phyloP scores from a whole-genome alignment of 2,888 invertebrate genomes.

The Pristionchus maxplancki region DNA sequence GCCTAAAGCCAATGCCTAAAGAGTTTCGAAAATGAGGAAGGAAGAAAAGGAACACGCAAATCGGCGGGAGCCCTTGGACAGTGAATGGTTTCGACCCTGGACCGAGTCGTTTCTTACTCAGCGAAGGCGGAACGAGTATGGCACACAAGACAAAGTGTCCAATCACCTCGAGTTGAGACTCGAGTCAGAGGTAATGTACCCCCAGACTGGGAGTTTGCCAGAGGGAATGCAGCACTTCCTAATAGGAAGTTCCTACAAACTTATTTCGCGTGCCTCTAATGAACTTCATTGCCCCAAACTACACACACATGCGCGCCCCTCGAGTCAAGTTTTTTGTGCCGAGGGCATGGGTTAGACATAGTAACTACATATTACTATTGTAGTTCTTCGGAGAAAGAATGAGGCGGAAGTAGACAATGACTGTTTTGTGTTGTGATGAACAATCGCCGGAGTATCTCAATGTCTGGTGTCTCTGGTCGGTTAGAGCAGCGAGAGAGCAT shows the following conservation, averaged over 20 bases:
- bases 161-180: background rate
- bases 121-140: background rate
- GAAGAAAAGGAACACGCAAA: background rate
- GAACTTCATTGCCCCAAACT: background rate
- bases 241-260: too few relatives aligned
- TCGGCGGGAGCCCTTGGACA: background rate
- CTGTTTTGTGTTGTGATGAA: background rate
- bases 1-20: too few relatives aligned
- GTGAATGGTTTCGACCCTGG: background rate
- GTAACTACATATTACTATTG: slow-evolving; percentile 10
- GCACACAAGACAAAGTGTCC: background rate
- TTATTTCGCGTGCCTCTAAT: too few relatives aligned
- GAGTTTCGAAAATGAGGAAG: background rate
- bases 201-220: too few relatives aligned
- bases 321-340: slow-evolving; percentile 28
- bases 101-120: background rate
- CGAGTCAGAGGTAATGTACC: too few relatives aligned
- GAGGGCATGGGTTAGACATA: background rate
- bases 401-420: background rate
- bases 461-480: background rate
- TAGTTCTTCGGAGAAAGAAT: background rate
- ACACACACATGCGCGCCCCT: background rate
- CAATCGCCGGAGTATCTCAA: background rate
- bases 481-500: background rate
- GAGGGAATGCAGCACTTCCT: background rate